Conservation (phyloP, 2,888 invertebrate species). For the Graphium colonna region DNA sequence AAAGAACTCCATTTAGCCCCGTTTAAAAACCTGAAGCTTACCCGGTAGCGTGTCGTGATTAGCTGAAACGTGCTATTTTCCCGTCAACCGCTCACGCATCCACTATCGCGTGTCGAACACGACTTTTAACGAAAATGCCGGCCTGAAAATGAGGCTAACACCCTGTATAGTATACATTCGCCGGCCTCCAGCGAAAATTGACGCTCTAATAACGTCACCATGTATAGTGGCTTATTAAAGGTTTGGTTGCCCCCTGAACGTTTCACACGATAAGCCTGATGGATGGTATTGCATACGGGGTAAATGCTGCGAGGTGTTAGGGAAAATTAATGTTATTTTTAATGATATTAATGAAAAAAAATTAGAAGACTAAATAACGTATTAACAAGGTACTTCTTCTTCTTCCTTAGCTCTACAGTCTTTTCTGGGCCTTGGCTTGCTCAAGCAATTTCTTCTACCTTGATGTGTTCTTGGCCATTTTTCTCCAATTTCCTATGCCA, state of each 20-base stretch:
- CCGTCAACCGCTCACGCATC: slow-evolving; percentile 16
- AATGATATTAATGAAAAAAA: too few relatives aligned
- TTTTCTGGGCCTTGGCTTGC: too few relatives aligned
- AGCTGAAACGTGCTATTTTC: slow-evolving; percentile 15
- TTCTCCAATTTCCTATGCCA: too few relatives aligned
- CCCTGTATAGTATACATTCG: too few relatives aligned
- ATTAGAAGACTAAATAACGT: too few relatives aligned
- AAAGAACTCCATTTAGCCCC: background rate
- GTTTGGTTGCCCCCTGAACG: background rate
- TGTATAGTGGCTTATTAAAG: background rate
- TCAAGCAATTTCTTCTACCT: too few relatives aligned
- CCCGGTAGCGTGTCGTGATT: slow-evolving; percentile 18
- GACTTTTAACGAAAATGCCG: slow-evolving; percentile 8
- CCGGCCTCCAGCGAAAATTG: slow-evolving; percentile 6
- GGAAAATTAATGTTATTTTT: too few relatives aligned
- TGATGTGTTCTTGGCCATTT: too few relatives aligned
- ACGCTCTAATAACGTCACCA: background rate
- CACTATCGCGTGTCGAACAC: slow-evolving; percentile 13
- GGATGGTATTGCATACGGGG: background rate
- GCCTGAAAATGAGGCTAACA: too few relatives aligned
- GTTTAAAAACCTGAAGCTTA: slow-evolving; percentile 1
- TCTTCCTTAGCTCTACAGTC: too few relatives aligned
- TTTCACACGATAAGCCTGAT: background rate
- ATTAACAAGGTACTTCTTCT: too few relatives aligned
- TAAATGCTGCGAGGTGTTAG: too few relatives aligned